Conservation (phyloP, 2,888 invertebrate genomes). For the Parnassius apollo region DNA sequence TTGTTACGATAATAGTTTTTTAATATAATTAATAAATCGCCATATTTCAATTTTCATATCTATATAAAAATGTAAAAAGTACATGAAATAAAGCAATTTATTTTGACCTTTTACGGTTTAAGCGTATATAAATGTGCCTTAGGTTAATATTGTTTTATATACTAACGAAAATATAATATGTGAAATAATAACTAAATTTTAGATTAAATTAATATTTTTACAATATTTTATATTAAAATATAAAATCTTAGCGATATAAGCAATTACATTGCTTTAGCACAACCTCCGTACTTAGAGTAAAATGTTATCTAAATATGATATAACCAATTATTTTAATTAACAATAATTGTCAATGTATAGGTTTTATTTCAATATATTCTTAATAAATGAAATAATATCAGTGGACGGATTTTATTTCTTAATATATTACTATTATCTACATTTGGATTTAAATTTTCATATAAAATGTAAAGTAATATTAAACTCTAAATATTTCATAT, state of each 20-base stretch:
- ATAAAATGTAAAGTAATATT: background rate
- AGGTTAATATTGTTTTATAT: constrained; percentile 17
- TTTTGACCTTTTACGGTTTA: constrained; percentile 38
- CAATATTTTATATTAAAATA: constrained; percentile 33
- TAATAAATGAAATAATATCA: constrained; percentile 34
- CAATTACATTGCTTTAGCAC: constrained; percentile 72
- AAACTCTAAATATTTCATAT: background rate
- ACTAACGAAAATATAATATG: background rate
- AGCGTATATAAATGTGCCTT: constrained; percentile 34
- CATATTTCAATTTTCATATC: constrained; percentile 59
- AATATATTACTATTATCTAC: constrained; percentile 59
- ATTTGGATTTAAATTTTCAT: constrained; percentile 59
- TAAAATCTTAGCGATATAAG: constrained; percentile 40
- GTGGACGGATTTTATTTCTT: constrained; percentile 52
- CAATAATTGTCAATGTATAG: constrained; percentile 33
- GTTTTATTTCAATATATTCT: background rate
- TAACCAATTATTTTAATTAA: constrained; percentile 22
- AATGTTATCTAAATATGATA: constrained; percentile 31
- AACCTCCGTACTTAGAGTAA: constrained; percentile 57
- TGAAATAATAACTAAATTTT: constrained; percentile 15
- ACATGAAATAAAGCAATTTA: constrained; percentile 58
- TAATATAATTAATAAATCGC: constrained; percentile 49
- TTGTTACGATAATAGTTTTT: constrained; percentile 15
- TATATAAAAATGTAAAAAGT: constrained; percentile 40
- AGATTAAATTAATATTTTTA: constrained; percentile 29